phyloP scores from a whole-genome alignment of 2,888 invertebrate genomes.

The Meiosimyza decipiens region DNA sequence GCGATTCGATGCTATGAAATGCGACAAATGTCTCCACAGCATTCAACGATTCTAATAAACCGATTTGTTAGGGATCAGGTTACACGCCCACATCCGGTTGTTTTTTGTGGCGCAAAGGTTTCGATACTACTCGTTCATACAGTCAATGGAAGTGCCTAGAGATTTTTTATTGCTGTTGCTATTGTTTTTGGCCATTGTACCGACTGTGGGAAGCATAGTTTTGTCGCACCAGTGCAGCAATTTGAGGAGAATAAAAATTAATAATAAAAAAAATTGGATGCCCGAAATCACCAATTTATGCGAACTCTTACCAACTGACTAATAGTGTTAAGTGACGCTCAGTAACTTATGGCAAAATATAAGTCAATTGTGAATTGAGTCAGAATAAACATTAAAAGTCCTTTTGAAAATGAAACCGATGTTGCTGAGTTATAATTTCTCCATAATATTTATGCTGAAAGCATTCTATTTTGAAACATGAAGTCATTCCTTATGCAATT shows the following conservation, averaged over 20 bases:
- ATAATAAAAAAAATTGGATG: not conserved
- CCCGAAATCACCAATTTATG: not conserved
- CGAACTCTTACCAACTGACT: no score
- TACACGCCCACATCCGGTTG: constrained; percentile 64
- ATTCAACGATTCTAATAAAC: constrained; percentile 63
- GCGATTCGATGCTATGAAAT: constrained; percentile 45
- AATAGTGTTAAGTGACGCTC: no score
- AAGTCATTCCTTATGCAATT: no score
- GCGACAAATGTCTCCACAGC: constrained; percentile 63
- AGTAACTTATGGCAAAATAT: no score
- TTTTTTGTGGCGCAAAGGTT: constrained; percentile 18
- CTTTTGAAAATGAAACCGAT: no score
- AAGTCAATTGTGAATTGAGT: no score
- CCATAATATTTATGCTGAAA: no score
- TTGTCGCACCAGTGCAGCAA: not conserved
- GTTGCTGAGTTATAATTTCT: no score
- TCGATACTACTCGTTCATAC: not conserved
- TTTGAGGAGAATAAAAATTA: no score
- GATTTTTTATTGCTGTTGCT: constrained; percentile 1
- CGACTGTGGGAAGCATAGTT: constrained; percentile 19
- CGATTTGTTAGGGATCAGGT: constrained; percentile 65
- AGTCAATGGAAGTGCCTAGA: not conserved
- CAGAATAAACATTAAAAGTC: no score
- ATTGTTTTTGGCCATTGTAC: constrained; percentile 4
- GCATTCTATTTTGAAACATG: no score